These are phyloP conservation scores for Eupelmus urozonus DNA, from an alignment of 2,888 invertebrate species.

Conservation along the genomic window DNA sequence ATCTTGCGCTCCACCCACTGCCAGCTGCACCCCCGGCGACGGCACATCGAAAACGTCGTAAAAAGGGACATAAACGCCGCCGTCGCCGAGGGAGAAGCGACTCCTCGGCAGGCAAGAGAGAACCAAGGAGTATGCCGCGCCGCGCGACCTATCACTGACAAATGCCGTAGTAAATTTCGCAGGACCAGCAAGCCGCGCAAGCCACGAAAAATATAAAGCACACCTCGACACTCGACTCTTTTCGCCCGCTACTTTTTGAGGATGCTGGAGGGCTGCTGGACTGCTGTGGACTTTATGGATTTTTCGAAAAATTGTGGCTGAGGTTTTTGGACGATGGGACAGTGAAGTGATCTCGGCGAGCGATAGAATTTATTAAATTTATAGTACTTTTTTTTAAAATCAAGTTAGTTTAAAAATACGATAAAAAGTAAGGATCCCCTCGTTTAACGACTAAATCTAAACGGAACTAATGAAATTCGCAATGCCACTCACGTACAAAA, in stretches of 20 bases:
- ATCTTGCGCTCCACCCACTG: constrained; percentile 65
- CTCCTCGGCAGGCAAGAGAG: not conserved
- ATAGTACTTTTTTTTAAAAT: no score
- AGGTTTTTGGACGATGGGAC: no score
- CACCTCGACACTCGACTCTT: constrained; percentile 9
- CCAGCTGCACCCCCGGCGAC: constrained; percentile 60
- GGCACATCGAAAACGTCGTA: constrained; percentile 51
- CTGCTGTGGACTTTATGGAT: not conserved
- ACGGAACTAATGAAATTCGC: no score
- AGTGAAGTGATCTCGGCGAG: no score
- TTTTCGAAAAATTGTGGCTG: not conserved
- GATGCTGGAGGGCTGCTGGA: not conserved
- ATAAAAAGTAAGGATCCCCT: no score
- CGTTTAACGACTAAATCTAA: no score
- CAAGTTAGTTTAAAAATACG: no score
- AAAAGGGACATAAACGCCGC: constrained; percentile 56
- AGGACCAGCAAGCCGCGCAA: no score
- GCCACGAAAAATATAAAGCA: constrained; percentile 32
- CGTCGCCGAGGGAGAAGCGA: not conserved
- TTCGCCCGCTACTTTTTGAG: not conserved
- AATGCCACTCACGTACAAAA: no score
- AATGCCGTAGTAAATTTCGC: constrained; percentile 54
- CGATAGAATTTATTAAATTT: no score
- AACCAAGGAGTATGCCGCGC: constrained; percentile 5
- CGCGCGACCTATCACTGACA: constrained; percentile 53